These are phyloP conservation scores for Dasyornis broadbenti DNA, from an alignment of 2,113 vertebrate genomes.

Conservation along the genomic window DNA sequence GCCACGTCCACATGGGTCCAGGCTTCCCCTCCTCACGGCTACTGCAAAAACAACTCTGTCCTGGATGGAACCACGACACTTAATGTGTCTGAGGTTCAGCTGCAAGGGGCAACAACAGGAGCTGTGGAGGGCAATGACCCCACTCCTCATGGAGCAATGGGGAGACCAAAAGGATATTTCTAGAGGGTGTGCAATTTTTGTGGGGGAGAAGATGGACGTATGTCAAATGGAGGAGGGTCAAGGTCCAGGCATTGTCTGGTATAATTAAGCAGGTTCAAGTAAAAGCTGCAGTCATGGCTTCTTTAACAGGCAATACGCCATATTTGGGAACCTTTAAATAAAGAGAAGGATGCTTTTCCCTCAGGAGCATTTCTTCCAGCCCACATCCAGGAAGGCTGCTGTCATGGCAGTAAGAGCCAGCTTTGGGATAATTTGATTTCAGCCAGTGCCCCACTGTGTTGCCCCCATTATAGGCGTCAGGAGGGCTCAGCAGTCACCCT, in stretches of 20 bases:
- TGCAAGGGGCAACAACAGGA: background rate
- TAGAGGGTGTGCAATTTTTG: background rate
- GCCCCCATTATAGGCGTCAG: background rate
- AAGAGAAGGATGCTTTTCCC: background rate
- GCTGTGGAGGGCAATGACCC: background rate
- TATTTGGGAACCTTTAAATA: background rate
- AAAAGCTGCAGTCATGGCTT: background rate
- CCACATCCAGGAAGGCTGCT: background rate
- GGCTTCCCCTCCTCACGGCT: background rate
- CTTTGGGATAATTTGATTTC: background rate
- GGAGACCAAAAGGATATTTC: background rate
- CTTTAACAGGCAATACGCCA: background rate
- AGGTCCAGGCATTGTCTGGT: background rate
- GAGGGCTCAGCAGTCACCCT: background rate
- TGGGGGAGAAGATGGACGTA: background rate
- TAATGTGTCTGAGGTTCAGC: background rate
- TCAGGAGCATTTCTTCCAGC: background rate
- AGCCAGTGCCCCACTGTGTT: background rate
- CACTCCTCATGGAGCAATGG: background rate
- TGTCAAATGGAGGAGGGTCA: background rate
- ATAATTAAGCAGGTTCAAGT: background rate
- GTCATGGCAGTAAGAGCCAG: background rate
- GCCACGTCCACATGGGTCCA: background rate
- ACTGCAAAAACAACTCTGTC: background rate
- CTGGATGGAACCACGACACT: background rate